phyloP scores from a whole-genome alignment of 2,797 vertebrate genomes.

The Vireo griseus region DNA sequence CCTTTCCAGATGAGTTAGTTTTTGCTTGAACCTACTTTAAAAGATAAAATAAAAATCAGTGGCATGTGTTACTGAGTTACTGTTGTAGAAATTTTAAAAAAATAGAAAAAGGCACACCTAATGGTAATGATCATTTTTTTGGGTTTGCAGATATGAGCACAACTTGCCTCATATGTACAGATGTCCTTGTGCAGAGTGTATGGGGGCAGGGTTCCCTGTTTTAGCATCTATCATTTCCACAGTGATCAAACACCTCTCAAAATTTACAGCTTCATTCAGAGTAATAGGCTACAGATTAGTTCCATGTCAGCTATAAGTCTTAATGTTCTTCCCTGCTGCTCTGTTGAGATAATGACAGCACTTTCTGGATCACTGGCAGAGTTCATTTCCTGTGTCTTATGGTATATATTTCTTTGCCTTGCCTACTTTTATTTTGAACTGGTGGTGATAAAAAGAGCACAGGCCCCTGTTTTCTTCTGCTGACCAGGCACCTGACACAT shows the following conservation, averaged over 20 bases:
- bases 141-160: not conserved
- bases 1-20: not conserved
- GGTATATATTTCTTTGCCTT: not conserved
- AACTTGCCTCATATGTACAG: not conserved
- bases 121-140: not conserved
- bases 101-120: not conserved
- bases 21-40: not conserved
- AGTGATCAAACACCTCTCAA: not conserved
- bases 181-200: not conserved
- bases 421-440: not conserved
- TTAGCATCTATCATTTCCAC: not conserved
- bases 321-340: not conserved
- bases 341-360: not conserved
- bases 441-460: not conserved
- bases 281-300: not conserved
- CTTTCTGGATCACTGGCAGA: conserved; percentile 5
- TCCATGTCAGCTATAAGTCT: not conserved
- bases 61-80: not conserved
- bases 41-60: not conserved
- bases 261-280: not conserved
- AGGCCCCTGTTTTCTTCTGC: not conserved
- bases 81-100: not conserved
- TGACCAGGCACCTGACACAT: not conserved
- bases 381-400: not conserved
- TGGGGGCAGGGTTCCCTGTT: not conserved